Base-by-base conservation (phyloP, 2,113 vertebrate species). In the Anguilla japonica region DNA sequence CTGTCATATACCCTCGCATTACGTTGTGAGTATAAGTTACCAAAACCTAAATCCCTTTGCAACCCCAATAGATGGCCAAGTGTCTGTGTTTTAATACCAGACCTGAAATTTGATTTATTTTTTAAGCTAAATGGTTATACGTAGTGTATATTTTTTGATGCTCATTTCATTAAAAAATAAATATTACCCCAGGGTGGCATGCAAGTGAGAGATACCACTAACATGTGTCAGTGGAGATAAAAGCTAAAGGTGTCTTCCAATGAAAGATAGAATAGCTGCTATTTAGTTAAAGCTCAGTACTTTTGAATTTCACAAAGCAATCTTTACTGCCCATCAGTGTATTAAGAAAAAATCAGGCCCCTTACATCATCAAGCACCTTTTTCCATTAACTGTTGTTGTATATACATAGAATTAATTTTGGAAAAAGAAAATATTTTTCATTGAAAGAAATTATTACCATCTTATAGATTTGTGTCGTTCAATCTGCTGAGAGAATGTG, bases 391-490 rank as follows among this genome's bases (percentile, higher is more conserved):
- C 22, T 60, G 57, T 2, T 71, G 26, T 71, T 22, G 63, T n/a
- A 5, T 7, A 71, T 71, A 60, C 56, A 60, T 7, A n/a, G 16
- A 71, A 75, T n/a, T 75, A 29, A 43, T 50, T 67, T 83, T 80
- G 26, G 5, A 46, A 46, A 46, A 46, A 46, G 43, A 46, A 46
- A 46, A 46, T 46, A 46, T 46, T n/a, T 13, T 75, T 75, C 20
- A 13, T n/a, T 75, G 71, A 34, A 71, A 71, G 85, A 79, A 84
- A 91, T 79, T 84, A 29, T 83, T 87, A 81, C 83, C 53, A 86
- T 41, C 16, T 57, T 90, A n/a, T 91, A 92, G 91, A 89, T 89
- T 91, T 88, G 84, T 87, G 88, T 78, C 88, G 84, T 88, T 50
- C 20, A 86, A 88, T 86, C 63, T 75, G 87, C 85, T 89, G 43